phyloP scores from a whole-genome alignment of 1,140 invertebrate genomes.

The Drosophila punjabiensis region DNA sequence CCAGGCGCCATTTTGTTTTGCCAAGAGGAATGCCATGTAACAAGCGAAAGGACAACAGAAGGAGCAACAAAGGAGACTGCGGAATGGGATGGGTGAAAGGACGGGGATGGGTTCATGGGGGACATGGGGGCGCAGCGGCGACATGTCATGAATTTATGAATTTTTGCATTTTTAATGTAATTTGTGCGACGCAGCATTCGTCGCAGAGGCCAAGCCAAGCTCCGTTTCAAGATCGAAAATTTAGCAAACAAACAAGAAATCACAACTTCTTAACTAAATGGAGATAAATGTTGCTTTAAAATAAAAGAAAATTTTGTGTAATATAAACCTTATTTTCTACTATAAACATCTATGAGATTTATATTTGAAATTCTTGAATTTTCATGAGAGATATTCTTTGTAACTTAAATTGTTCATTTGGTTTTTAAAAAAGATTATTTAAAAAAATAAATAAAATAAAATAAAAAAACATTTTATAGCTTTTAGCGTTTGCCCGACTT shows the following conservation, averaged over 20 bases:
- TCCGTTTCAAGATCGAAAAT: not conserved
- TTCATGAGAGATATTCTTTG: no score
- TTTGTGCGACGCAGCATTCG: constrained; percentile 61
- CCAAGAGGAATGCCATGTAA: constrained; percentile 54
- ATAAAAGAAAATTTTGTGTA: not conserved
- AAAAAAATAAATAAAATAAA: no score
- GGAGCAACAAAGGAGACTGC: constrained; percentile 27
- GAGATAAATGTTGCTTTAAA: not conserved
- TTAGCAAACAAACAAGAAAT: constrained; percentile 3
- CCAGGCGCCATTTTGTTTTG: constrained; percentile 79
- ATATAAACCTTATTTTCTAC: not conserved
- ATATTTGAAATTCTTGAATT: no score
- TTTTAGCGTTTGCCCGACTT: no score
- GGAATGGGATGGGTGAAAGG: no score
- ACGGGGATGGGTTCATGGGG: not conserved
- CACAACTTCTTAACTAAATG: not conserved
- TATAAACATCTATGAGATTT: no score
- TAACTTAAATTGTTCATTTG: no score
- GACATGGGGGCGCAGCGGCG: constrained; percentile 35
- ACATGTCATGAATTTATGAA: constrained; percentile 83
- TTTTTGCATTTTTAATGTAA: constrained; percentile 83
- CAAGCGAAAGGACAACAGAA: constrained; percentile 43
- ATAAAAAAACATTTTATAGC: no score
- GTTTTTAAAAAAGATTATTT: no score
- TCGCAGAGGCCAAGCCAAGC: not conserved